Conservation (phyloP, 2,888 invertebrate genomes). For the Sarcophaga carnaria region DNA sequence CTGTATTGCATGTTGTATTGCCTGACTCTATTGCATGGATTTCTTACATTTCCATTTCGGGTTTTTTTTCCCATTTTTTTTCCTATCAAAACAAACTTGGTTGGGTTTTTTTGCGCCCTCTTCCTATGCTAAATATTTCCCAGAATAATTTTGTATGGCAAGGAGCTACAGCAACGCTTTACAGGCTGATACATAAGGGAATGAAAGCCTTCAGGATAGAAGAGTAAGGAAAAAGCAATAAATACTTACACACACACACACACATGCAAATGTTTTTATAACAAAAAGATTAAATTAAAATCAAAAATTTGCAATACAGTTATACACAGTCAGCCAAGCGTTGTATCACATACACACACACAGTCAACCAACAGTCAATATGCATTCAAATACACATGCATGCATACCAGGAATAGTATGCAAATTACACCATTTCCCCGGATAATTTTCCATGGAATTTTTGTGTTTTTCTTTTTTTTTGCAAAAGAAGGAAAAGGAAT, state of each 20-base stretch:
- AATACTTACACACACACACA: neutral
- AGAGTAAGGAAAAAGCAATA: neutral
- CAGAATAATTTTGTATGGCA: neutral
- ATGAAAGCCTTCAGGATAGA: neutral
- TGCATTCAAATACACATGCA: neutral
- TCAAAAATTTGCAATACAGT: constrained; percentile 47
- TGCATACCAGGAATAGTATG: neutral
- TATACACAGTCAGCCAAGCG: constrained; percentile 7
- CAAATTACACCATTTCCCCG: constrained; percentile 30
- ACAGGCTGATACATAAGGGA: neutral
- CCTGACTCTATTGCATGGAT: constrained; percentile 20
- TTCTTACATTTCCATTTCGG: neutral
- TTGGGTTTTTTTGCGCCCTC: constrained; percentile 3
- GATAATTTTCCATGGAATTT: too few species aligned
- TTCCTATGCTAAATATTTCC: constrained; percentile 19
- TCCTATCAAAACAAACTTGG: neutral
- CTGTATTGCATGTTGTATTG: constrained; percentile 30
- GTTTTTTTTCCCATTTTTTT: neutral
- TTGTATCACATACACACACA: neutral
- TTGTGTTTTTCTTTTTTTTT: too few species aligned
- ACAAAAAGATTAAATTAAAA: constrained; percentile 56
- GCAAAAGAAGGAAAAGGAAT: too few species aligned
- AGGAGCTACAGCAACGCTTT: neutral
- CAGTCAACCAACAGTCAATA: neutral
- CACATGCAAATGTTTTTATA: constrained; percentile 16